Evolutionary conservation across 2,797 vertebrate species (phyloP).

Genomic region (Scarus forsteni): DNA sequence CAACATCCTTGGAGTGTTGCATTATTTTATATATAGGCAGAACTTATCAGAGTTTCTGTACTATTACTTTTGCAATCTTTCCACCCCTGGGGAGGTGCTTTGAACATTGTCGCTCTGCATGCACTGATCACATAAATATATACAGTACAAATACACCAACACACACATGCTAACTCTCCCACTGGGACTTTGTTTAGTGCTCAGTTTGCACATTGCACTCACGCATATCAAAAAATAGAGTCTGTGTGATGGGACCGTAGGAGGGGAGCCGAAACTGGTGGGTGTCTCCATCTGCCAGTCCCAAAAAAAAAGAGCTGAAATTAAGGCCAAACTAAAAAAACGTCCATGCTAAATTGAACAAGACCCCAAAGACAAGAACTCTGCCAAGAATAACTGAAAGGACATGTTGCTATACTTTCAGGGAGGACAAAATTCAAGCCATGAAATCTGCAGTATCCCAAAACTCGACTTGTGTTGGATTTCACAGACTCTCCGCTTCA

Average conservation of each 20-base stretch:
- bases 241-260: slow-evolving; percentile 25
- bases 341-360: slow-evolving; percentile 43
- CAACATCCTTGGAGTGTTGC: too few relatives aligned
- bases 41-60: too few relatives aligned
- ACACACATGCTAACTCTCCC: slow-evolving; percentile 33
- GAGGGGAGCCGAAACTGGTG: slow-evolving; percentile 15
- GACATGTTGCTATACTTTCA: slow-evolving; percentile 21
- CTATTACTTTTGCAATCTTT: too few relatives aligned
- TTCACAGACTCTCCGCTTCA: slow-evolving; percentile 39
- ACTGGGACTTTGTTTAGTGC: slow-evolving; percentile 25
- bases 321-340: slow-evolving; percentile 47
- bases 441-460: slow-evolving; percentile 14
- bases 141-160: not conserved
- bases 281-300: slow-evolving; percentile 71
- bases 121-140: too few relatives aligned
- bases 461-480: slow-evolving; percentile 28
- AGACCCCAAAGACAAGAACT: slow-evolving; percentile 6
- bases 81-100: too few relatives aligned
- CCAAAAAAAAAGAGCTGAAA: slow-evolving; percentile 37
- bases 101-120: too few relatives aligned
- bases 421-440: slow-evolving; percentile 7
- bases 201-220: slow-evolving; percentile 39
- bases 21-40: too few relatives aligned
- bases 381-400: slow-evolving; percentile 20
- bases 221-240: slow-evolving; percentile 50